Percentiles rank a stretch among this genome's conserved stretches.
These are phyloP conservation scores for Dermatemys mawii DNA, from an alignment of 2,113 vertebrate species.

Conservation along the genomic window DNA sequence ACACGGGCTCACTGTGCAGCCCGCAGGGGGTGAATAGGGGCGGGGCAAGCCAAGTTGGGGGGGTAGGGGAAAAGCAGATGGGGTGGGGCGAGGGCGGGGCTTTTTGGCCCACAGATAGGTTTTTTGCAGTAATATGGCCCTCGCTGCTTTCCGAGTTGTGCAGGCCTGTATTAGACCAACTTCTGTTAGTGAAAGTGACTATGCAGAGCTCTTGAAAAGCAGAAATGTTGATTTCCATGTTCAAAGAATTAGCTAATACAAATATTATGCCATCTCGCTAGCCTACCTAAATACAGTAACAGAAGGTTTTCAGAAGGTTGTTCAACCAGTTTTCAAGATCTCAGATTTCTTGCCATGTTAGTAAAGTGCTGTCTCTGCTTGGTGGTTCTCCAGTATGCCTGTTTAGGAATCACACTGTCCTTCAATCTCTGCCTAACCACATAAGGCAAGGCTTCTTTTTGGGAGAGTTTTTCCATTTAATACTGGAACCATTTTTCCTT, in stretches of 20 bases:
- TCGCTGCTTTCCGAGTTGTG: no score
- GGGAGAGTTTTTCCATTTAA: neutral
- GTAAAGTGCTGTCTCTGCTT: neutral
- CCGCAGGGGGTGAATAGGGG: no score
- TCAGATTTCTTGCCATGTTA: neutral
- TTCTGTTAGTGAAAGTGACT: neutral
- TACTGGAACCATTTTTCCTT: slow-evolving; percentile 18
- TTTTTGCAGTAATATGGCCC: no score
- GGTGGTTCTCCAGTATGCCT: neutral
- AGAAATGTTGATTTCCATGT: slow-evolving; percentile 60
- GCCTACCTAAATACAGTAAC: slow-evolving; percentile 39
- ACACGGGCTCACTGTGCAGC: no score
- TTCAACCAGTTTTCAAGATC: neutral
- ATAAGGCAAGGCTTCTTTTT: neutral
- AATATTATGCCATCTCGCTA: slow-evolving; percentile 65
- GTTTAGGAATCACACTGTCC: neutral
- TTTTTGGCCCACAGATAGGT: no score
- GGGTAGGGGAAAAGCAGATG: no score
- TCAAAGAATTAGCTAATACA: slow-evolving; percentile 65
- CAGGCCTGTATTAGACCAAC: no score
- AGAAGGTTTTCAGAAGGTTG: slow-evolving; percentile 37
- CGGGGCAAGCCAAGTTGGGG: no score
- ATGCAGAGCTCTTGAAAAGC: slow-evolving; percentile 1
- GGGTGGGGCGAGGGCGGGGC: no score
- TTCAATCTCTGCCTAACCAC: slow-evolving; percentile 7